These are phyloP conservation scores for Phylloscopus trochiloides DNA, from an alignment of 2,113 vertebrate genomes.

Conservation along the genomic window DNA sequence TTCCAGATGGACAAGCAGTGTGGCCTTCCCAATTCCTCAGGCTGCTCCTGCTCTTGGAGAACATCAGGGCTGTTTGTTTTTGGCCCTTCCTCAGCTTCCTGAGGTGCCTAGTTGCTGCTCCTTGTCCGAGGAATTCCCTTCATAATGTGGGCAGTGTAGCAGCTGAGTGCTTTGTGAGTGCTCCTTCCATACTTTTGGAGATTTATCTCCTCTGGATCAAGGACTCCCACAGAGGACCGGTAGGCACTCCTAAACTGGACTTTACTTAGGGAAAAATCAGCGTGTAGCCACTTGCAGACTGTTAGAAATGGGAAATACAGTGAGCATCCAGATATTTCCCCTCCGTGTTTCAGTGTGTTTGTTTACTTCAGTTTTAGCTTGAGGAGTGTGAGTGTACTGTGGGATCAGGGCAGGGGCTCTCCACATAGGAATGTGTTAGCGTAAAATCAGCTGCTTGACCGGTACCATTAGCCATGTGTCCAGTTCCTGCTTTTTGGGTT, in stretches of 20 bases:
- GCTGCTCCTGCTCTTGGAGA: not conserved
- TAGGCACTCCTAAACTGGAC: not conserved
- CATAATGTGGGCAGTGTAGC: not conserved
- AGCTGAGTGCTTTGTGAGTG: not conserved
- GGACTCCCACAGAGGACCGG: not conserved
- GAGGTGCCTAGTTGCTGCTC: not conserved
- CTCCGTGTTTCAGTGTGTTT: not conserved
- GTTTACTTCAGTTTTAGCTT: not conserved
- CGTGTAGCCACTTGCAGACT: not conserved
- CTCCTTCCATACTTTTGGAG: not conserved
- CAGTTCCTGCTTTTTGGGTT: not conserved
- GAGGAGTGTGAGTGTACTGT: fast-evolving
- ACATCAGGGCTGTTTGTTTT: not conserved
- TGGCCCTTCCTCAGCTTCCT: not conserved
- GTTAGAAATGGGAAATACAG: not conserved
- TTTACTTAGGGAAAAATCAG: not conserved
- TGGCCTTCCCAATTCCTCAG: not conserved
- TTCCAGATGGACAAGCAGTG: not conserved
- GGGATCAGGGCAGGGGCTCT: not conserved
- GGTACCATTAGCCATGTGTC: not conserved
- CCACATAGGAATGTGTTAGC: not conserved
- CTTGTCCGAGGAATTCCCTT: not conserved
- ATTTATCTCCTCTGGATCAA: not conserved
- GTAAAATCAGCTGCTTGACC: not conserved
- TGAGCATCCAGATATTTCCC: fast-evolving